phyloP scores from a whole-genome alignment of 2,888 invertebrate species.

The Drosophila fungiperda region DNA sequence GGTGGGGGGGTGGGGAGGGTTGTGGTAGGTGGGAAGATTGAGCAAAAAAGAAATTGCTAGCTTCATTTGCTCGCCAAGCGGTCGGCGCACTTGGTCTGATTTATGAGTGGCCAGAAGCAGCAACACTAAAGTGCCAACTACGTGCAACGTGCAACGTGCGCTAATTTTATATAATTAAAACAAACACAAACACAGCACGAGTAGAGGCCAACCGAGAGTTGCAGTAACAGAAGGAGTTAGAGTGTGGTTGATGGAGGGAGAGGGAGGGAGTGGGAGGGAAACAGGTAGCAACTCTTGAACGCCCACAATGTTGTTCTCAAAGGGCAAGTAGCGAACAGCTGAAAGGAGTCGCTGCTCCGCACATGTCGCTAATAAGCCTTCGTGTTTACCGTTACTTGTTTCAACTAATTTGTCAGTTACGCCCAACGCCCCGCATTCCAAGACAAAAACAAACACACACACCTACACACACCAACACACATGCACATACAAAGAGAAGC shows the following conservation, averaged over 20 bases:
- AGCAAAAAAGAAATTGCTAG: conserved; percentile 58
- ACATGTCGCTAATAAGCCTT: conserved; percentile 78
- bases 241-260: background rate
- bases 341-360: conserved; percentile 41
- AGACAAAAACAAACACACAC: conserved; percentile 45
- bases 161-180: conserved; percentile 78
- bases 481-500: background rate
- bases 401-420: conserved; percentile 77
- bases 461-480: conserved; percentile 6
- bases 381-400: conserved; percentile 78
- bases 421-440: conserved; percentile 72
- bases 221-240: background rate
- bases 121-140: conserved; percentile 43
- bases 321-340: conserved; percentile 10
- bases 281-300: background rate
- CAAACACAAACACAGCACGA: conserved; percentile 66
- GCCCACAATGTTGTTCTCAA: conserved; percentile 12
- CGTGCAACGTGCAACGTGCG: conserved; percentile 79
- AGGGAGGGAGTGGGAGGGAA: conserved; percentile 1
- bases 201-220: conserved; percentile 5
- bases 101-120: conserved; percentile 65
- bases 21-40: background rate
- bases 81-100: conserved; percentile 60
- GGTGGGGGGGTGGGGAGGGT: background rate
- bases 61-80: conserved; percentile 69